phyloP scores from a whole-genome alignment of 2,797 vertebrate species.

The Knipowitschia caucasica region DNA sequence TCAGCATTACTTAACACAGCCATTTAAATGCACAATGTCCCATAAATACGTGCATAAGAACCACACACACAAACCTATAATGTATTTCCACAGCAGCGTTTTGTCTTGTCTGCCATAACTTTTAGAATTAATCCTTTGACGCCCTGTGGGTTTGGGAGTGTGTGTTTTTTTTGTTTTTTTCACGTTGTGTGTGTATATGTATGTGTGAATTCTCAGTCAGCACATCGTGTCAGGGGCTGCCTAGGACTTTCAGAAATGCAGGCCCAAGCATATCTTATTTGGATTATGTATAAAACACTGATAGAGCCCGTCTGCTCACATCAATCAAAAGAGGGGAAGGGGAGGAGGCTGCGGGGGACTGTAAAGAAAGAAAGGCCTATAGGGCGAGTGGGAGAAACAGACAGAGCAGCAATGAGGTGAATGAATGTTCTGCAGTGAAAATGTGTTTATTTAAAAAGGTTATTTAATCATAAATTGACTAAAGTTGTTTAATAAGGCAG shows the following conservation, averaged over 20 bases:
- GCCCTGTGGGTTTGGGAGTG: constrained; percentile 23
- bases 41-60: constrained; percentile 43
- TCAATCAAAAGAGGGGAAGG: constrained; percentile 49
- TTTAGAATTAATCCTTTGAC: constrained; percentile 59
- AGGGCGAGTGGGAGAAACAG: constrained; percentile 12
- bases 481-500: no score
- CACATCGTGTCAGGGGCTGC: constrained; percentile 60
- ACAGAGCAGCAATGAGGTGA: constrained; percentile 23
- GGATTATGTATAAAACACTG: constrained; percentile 75
- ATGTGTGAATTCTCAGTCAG: constrained; percentile 62
- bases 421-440: constrained; percentile 7
- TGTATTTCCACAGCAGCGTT: constrained; percentile 35
- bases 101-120: constrained; percentile 59
- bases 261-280: constrained; percentile 74
- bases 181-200: constrained; percentile 8
- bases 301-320: constrained; percentile 61
- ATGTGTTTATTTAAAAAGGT: neutral
- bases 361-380: constrained; percentile 19
- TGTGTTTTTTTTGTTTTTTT: neutral
- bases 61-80: constrained; percentile 27
- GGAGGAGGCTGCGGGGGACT: neutral
- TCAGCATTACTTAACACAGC: constrained; percentile 61
- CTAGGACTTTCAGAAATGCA: constrained; percentile 66
- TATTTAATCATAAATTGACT: no score
- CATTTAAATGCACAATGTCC: constrained; percentile 59